These are phyloP conservation scores for Taxidea taxus DNA, from an alignment of 2,113 vertebrate species.

Conservation along the genomic window DNA sequence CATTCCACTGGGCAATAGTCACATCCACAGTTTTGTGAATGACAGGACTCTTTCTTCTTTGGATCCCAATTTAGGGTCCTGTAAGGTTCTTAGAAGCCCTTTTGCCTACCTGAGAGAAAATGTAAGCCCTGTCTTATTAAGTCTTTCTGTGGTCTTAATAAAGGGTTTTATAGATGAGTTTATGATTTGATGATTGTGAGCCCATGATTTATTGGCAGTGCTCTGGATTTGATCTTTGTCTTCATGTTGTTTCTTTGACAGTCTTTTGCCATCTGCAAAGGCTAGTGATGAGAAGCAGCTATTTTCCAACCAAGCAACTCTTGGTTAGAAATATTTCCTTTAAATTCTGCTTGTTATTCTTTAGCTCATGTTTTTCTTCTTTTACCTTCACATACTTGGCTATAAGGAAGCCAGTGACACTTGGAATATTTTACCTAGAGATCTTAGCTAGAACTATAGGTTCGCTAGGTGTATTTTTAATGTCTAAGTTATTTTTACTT, in stretches of 20 bases:
- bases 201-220: not conserved
- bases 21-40: not conserved
- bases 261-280: not conserved
- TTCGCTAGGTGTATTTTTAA: not conserved
- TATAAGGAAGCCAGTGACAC: not conserved
- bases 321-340: conserved; percentile 2
- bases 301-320: not conserved
- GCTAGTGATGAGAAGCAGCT: not conserved
- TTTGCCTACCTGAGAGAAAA: not conserved
- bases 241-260: not conserved
- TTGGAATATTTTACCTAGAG: not conserved
- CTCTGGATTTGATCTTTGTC: not conserved
- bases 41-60: not conserved
- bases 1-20: not conserved
- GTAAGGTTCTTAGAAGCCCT: not conserved
- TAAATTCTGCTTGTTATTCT: not conserved
- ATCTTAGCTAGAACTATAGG: not conserved
- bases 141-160: not conserved
- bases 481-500: not conserved
- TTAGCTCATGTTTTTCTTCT: not conserved
- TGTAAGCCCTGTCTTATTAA: not conserved
- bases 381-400: not conserved
- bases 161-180: not conserved
- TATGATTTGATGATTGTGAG: not conserved
- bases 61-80: not conserved